Base-by-base conservation (phyloP, 1,140 invertebrate genomes). In the Probaryconus sp. region DNA sequence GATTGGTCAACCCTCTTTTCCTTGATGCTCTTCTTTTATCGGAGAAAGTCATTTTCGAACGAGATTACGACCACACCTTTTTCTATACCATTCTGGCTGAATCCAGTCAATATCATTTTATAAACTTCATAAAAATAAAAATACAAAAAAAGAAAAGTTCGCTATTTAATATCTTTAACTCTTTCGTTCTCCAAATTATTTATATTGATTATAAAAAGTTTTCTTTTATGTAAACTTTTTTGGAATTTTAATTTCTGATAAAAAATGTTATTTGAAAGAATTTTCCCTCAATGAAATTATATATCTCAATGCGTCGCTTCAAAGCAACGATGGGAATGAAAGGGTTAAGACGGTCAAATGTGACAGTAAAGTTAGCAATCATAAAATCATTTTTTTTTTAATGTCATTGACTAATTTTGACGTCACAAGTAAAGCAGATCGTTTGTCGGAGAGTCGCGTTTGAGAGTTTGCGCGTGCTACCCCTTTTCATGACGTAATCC, bases 391-490 rank as follows among this genome's bases (percentile, higher is more conserved):
- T 60, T 68, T 53, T 53, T 40, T 63, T 60, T 67, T 63, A 76
- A 43, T 55, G 69, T 74, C 72, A 67, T 40, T 76, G 77, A 81
- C 72, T 65, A 58, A 81, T 81, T 48, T 58, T 42, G 50, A 63
- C 69, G 73, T 81, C 76, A 72, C 75, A 75, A 68, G 40, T 79
- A 81, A 81, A 81, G 76, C 78, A 70, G 73, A 79, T 81, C 76
- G 71, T 81, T 81, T 79, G 77, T 79, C 76, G 73, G 68, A 61
- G 75, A 78, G 65, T 73, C 45, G 73, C 64, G 64, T 80, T 80
- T 58, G 69, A 72, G 68, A 77, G 76, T 78, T 78, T 75, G 69
- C 69, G 71, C 68, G 73, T 64, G 70, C 64, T 71, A 60, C 58
- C 72, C 68, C 68, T 68, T 77, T 78, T 77, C 77, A 75, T 75